phyloP scores from a whole-genome alignment of 2,113 vertebrate genomes.

The Amia ocellicauda region DNA sequence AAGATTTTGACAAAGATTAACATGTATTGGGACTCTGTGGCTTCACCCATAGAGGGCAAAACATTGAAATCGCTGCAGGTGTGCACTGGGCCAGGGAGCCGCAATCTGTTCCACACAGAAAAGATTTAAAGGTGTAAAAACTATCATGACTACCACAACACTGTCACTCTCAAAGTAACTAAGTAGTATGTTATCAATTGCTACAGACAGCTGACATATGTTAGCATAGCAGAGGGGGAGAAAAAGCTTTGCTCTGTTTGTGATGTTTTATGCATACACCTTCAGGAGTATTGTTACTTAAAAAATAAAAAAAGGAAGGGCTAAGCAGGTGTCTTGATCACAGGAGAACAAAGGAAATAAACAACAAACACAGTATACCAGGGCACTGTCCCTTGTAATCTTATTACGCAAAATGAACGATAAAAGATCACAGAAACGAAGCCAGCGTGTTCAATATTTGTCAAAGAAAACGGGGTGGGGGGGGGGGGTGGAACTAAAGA shows the following conservation, averaged over 20 bases:
- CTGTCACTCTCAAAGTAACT: slow-evolving; percentile 28
- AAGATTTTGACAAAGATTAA: slow-evolving; percentile 84
- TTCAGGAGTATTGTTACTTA: too few species aligned
- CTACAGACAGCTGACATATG: slow-evolving; percentile 29
- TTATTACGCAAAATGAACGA: too few species aligned
- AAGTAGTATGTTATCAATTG: slow-evolving; percentile 21
- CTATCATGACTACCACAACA: slow-evolving; percentile 25
- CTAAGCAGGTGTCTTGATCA: too few species aligned
- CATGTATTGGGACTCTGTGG: slow-evolving; percentile 67
- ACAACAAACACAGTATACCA: too few species aligned
- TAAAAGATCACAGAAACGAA: too few species aligned
- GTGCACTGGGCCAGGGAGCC: slow-evolving; percentile 80
- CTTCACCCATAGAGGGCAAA: slow-evolving; percentile 77
- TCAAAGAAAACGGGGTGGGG: too few species aligned
- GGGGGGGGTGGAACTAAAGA: too few species aligned
- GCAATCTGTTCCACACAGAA: slow-evolving; percentile 79
- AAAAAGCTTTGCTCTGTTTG: background rate
- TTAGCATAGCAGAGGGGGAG: slow-evolving; percentile 8
- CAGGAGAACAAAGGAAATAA: too few species aligned
- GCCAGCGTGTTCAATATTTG: too few species aligned
- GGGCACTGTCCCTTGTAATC: too few species aligned
- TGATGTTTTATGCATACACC: background rate
- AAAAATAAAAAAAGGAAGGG: too few species aligned
- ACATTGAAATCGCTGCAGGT: slow-evolving; percentile 74
- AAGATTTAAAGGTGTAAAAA: slow-evolving; percentile 30